These are phyloP conservation scores for Taeniopygia guttata DNA, from an alignment of 2,797 vertebrate genomes.

Conservation along the genomic window DNA sequence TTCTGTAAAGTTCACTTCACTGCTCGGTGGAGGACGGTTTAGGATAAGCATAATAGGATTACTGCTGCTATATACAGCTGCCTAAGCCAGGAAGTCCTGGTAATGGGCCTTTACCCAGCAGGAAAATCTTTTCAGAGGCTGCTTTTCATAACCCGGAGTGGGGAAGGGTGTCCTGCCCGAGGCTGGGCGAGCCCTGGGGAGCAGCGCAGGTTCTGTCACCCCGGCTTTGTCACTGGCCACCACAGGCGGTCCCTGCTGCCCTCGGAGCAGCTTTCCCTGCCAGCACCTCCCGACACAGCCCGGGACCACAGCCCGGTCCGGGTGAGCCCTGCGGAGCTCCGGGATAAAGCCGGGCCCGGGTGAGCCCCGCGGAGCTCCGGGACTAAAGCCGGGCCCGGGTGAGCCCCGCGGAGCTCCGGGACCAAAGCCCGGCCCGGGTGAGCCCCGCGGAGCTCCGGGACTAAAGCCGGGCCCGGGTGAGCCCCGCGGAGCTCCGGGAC, in stretches of 20 bases:
- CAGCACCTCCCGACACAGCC: too few species aligned
- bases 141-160: conserved; percentile 35
- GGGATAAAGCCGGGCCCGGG: too few species aligned
- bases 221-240: rapidly evolving
- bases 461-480: too few species aligned
- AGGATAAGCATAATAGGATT: conserved; percentile 75
- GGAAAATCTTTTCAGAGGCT: conserved; percentile 48
- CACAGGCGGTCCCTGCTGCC: rapidly evolving
- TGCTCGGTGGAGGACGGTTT: conserved; percentile 65
- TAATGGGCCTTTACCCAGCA: conserved; percentile 58
- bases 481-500: too few species aligned
- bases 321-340: too few species aligned
- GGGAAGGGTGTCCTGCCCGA: not conserved
- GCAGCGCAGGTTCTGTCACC: not conserved
- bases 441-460: too few species aligned
- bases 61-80: conserved; percentile 62
- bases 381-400: too few species aligned
- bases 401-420: too few species aligned
- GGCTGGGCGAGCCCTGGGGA: not conserved
- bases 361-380: too few species aligned
- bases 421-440: too few species aligned
- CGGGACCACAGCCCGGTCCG: too few species aligned
- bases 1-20: conserved; percentile 63
- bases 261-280: too few species aligned
- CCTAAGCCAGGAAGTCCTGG: conserved; percentile 70